These are phyloP conservation scores for Penaeus chinensis DNA, from an alignment of 1,140 invertebrate genomes.

Conservation along the genomic window DNA sequence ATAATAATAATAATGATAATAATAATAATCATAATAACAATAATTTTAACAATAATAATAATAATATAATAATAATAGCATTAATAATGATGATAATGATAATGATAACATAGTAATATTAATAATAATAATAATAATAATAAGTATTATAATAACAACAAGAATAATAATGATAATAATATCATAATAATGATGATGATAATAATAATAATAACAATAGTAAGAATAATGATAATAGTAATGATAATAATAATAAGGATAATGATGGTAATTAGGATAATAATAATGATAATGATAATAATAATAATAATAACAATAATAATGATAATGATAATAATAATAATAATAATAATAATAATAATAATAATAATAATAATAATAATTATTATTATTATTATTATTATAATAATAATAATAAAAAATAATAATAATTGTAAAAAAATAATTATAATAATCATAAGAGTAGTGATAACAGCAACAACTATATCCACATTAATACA, in stretches of 20 bases:
- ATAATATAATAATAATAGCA: not conserved
- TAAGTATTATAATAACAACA: too few species aligned
- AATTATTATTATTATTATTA: too few species aligned
- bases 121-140: too few species aligned
- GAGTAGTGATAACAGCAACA: not conserved
- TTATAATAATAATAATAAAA: not conserved
- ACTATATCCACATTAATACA: not conserved
- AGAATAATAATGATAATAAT: too few species aligned
- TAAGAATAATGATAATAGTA: not conserved
- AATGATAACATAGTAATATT: not conserved
- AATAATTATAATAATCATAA: not conserved
- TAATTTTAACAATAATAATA: not conserved
- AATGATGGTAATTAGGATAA: not conserved
- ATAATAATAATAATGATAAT: too few species aligned
- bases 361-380: too few species aligned
- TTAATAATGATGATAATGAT: not conserved
- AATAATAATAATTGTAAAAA: not conserved
- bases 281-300: constrained; percentile 27
- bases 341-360: too few species aligned
- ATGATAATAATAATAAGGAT: not conserved
- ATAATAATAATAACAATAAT: too few species aligned
- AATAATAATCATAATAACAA: too few species aligned
- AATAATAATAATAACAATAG: not conserved
- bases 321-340: too few species aligned
- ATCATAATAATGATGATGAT: too few species aligned